A percentile compares a stretch with the other conserved stretches of the same genome.
Conservation (phyloP, 2,888 invertebrate species). For the Epiblema foenella region DNA sequence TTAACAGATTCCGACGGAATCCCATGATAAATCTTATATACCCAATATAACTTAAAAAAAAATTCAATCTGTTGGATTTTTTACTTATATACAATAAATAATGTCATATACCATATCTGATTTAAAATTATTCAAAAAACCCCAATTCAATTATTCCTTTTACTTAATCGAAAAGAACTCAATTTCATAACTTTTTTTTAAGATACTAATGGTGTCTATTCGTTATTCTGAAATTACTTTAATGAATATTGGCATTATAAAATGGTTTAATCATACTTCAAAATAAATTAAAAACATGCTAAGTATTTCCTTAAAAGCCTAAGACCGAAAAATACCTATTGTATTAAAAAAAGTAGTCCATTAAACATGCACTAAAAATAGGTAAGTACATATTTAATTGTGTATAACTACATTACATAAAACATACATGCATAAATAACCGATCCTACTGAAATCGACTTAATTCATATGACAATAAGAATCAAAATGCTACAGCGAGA, state of each 20-base stretch:
- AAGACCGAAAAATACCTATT: conserved; percentile 8
- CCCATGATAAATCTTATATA: neutral
- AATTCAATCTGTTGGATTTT: neutral
- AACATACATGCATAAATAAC: conserved; percentile 36
- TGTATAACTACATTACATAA: conserved; percentile 19
- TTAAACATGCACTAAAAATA: conserved; percentile 31
- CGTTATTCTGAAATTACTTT: neutral
- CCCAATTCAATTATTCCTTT: too few species aligned
- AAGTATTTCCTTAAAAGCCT: conserved; percentile 10
- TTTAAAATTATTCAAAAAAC: neutral
- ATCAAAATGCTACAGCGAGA: conserved; percentile 40
- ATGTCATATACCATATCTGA: neutral
- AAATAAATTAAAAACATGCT: conserved; percentile 20
- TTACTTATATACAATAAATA: neutral
- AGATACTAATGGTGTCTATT: neutral
- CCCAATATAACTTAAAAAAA: neutral
- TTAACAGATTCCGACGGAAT: neutral
- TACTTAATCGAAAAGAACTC: neutral
- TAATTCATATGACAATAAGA: conserved; percentile 25
- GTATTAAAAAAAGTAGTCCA: conserved; percentile 2
- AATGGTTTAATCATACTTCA: neutral
- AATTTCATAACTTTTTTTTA: neutral
- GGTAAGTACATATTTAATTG: neutral
- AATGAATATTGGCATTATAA: conserved; percentile 4
- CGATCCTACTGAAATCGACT: conserved; percentile 18